phyloP scores from a whole-genome alignment of 2,888 invertebrate species.

The Sminthurides aquaticus region DNA sequence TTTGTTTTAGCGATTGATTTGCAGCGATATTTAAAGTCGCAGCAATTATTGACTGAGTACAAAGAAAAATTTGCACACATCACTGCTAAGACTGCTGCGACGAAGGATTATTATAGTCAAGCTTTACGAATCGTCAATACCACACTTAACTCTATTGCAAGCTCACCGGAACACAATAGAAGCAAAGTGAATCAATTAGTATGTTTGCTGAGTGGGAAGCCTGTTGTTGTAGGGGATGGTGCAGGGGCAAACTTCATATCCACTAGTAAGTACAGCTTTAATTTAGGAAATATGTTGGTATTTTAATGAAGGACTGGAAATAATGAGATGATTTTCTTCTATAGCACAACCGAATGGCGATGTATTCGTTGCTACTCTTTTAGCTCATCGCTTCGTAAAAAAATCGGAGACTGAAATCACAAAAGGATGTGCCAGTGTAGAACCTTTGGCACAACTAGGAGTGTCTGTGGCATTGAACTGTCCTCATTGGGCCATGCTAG shows the following conservation, averaged over 20 bases:
- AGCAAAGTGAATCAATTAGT: slow-evolving; percentile 33
- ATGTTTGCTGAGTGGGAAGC: slow-evolving; percentile 32
- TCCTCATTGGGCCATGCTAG: slow-evolving; percentile 33
- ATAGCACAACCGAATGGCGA: slow-evolving; percentile 32
- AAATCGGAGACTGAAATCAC: slow-evolving; percentile 40
- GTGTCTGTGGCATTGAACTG: slow-evolving; percentile 32
- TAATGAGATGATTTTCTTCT: background rate
- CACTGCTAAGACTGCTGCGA: slow-evolving; percentile 23
- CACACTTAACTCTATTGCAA: slow-evolving; percentile 38
- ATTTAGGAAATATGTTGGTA: background rate
- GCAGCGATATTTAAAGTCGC: slow-evolving; percentile 27
- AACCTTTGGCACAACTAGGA: slow-evolving; percentile 36
- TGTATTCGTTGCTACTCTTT: slow-evolving; percentile 33
- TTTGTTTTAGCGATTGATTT: slow-evolving; percentile 31
- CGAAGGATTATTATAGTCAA: slow-evolving; percentile 35
- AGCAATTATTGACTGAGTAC: slow-evolving; percentile 27
- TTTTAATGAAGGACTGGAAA: no score
- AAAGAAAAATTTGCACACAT: slow-evolving; percentile 32
- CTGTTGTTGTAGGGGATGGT: slow-evolving; percentile 32
- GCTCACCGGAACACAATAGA: slow-evolving; percentile 25
- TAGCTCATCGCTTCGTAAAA: slow-evolving; percentile 40
- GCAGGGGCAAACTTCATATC: slow-evolving; percentile 27
- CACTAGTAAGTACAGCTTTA: slow-evolving; percentile 26
- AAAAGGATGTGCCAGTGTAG: slow-evolving; percentile 32
- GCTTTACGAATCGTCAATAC: slow-evolving; percentile 40